Conservation (phyloP, 2,888 invertebrate species). For the Heliconius charithonia region DNA sequence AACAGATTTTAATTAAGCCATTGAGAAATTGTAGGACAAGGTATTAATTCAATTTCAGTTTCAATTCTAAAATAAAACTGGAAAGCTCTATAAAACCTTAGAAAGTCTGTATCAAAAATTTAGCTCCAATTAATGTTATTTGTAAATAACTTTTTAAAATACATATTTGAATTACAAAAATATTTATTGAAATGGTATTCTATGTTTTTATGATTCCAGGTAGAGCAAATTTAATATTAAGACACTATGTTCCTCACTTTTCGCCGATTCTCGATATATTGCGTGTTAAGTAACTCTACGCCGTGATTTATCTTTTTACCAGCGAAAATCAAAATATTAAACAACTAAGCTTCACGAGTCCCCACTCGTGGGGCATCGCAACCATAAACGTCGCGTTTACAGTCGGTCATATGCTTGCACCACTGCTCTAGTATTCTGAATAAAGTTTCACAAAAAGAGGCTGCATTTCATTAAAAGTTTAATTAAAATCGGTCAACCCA, state of each 20-base stretch:
- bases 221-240: neutral
- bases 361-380: too few species aligned
- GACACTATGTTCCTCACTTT: too few species aligned
- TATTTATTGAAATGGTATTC: neutral
- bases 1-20: conserved; percentile 7
- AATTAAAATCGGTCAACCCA: neutral
- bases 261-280: too few species aligned
- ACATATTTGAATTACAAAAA: neutral
- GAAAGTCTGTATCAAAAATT: neutral
- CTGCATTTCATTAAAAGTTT: neutral
- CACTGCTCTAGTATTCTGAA: too few species aligned
- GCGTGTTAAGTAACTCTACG: too few species aligned
- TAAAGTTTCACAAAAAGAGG: too few species aligned
- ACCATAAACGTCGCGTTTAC: too few species aligned
- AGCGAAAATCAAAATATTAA: too few species aligned
- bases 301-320: too few species aligned
- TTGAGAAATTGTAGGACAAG: conserved; percentile 15
- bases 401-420: too few species aligned
- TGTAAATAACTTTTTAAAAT: neutral
- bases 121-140: neutral
- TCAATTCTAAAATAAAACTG: conserved; percentile 9
- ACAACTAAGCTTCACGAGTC: too few species aligned
- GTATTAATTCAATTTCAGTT: conserved; percentile 9
- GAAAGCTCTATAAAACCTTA: neutral
- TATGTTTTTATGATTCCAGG: neutral